phyloP scores from a whole-genome alignment of 2,113 vertebrate genomes.

The Lonchura striata region DNA sequence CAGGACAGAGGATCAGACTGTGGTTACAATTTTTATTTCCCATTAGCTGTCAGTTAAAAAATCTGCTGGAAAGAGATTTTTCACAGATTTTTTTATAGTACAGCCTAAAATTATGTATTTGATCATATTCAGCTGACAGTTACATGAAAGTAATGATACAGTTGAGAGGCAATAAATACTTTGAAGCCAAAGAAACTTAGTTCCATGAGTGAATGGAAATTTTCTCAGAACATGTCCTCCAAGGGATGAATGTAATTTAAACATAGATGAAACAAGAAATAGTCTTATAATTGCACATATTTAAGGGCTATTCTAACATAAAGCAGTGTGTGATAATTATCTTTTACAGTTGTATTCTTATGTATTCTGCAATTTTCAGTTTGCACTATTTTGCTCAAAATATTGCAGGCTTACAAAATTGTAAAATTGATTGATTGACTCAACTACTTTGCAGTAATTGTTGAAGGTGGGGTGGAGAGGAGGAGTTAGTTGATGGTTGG shows the following conservation, averaged over 20 bases:
- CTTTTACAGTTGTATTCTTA: neutral
- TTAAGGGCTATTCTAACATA: neutral
- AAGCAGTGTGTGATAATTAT: neutral
- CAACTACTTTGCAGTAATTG: neutral
- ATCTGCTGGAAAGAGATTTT: constrained; percentile 48
- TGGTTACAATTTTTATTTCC: constrained; percentile 71
- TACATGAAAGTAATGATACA: constrained; percentile 61
- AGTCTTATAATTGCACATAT: constrained; percentile 11
- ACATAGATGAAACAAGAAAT: constrained; percentile 20
- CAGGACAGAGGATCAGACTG: neutral
- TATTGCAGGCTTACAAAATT: neutral
- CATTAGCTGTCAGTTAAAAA: constrained; percentile 64
- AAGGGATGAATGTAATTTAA: constrained; percentile 39
- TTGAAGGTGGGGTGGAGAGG: too few species aligned
- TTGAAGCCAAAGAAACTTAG: constrained; percentile 33
- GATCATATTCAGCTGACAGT: constrained; percentile 67
- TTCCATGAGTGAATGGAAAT: constrained; percentile 16
- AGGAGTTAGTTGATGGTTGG: neutral
- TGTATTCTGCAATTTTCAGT: neutral
- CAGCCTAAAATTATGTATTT: constrained; percentile 68
- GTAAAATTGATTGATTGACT: neutral
- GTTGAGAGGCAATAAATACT: constrained; percentile 65
- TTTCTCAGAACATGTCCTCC: neutral
- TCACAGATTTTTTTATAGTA: constrained; percentile 64
- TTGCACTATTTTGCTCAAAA: neutral